phyloP scores from a whole-genome alignment of 2,797 vertebrate species.

The Ctenopoma kingsleyae region DNA sequence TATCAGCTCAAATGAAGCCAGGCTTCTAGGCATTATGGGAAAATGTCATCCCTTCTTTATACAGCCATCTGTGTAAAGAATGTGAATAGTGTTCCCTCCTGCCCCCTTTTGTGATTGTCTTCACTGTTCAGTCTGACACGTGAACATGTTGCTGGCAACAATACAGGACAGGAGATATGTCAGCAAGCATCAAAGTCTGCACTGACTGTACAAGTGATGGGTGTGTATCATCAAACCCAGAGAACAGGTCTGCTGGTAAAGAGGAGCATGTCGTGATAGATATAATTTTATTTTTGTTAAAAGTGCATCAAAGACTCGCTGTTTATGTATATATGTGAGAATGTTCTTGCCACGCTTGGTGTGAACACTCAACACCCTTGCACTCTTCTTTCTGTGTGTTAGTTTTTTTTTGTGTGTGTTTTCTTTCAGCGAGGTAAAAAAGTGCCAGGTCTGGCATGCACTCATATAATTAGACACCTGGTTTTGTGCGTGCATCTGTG shows the following conservation, averaged over 20 bases:
- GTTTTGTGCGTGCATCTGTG: slow-evolving; percentile 41
- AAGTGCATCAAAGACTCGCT: slow-evolving; percentile 52
- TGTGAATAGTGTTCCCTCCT: slow-evolving; percentile 54
- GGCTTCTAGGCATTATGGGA: slow-evolving; percentile 64
- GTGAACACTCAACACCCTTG: slow-evolving; percentile 71
- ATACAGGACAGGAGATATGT: slow-evolving; percentile 65
- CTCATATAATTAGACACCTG: slow-evolving; percentile 77
- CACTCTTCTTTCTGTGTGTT: slow-evolving; percentile 57
- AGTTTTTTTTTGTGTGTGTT: slow-evolving; percentile 25
- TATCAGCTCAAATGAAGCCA: slow-evolving; percentile 51
- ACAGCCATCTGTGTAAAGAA: slow-evolving; percentile 72
- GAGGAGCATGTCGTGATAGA: slow-evolving; percentile 32
- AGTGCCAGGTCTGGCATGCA: slow-evolving; percentile 65
- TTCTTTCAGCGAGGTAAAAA: slow-evolving; percentile 49
- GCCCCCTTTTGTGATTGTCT: slow-evolving; percentile 57
- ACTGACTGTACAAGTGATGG: slow-evolving; percentile 54
- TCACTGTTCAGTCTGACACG: slow-evolving; percentile 61
- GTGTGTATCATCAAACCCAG: slow-evolving; percentile 27
- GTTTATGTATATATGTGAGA: slow-evolving; percentile 52
- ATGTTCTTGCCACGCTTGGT: slow-evolving; percentile 72
- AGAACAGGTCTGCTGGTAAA: slow-evolving; percentile 31
- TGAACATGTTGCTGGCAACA: slow-evolving; percentile 67
- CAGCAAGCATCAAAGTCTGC: slow-evolving; percentile 58
- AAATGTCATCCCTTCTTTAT: slow-evolving; percentile 62
- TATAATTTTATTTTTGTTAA: slow-evolving; percentile 31